Evolutionary conservation across 2,888 invertebrate genomes (phyloP).

Genomic region (Chesias legatella): DNA sequence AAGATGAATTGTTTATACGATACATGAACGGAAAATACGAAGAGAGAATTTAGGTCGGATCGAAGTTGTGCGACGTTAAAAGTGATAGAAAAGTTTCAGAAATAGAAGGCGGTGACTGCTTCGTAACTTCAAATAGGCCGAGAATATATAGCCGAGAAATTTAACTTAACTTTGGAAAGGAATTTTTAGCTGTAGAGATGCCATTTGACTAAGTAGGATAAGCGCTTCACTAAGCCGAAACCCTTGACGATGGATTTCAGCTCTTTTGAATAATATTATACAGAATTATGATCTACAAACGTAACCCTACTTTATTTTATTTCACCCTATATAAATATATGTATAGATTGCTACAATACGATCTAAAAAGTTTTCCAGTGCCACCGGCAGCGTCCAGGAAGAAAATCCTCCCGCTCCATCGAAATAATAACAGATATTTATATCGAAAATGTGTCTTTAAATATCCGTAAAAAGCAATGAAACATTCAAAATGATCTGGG

Average conservation of each 20-base stretch:
- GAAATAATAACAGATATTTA: too few relatives aligned
- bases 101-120: conserved; percentile 9
- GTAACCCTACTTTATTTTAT: too few relatives aligned
- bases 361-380: too few relatives aligned
- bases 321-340: too few relatives aligned
- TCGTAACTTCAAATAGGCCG: conserved; percentile 14
- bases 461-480: conserved; percentile 2
- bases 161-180: conserved; percentile 3
- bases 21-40: conserved; percentile 7
- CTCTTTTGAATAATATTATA: too few relatives aligned
- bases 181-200: conserved; percentile 11
- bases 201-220: conserved; percentile 18
- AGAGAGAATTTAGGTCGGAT: neutral
- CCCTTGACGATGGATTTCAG: neutral
- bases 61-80: neutral
- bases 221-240: conserved; percentile 13
- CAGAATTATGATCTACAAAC: too few relatives aligned
- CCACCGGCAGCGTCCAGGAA: too few relatives aligned
- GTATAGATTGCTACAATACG: too few relatives aligned
- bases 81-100: conserved; percentile 2
- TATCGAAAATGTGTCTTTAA: too few relatives aligned
- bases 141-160: conserved; percentile 10
- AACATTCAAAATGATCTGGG: conserved; percentile 5
- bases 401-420: too few relatives aligned
- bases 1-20: conserved; percentile 11